Evolutionary conservation across 1,140 invertebrate genomes (phyloP).

Genomic region (Ganaspis sp.): DNA sequence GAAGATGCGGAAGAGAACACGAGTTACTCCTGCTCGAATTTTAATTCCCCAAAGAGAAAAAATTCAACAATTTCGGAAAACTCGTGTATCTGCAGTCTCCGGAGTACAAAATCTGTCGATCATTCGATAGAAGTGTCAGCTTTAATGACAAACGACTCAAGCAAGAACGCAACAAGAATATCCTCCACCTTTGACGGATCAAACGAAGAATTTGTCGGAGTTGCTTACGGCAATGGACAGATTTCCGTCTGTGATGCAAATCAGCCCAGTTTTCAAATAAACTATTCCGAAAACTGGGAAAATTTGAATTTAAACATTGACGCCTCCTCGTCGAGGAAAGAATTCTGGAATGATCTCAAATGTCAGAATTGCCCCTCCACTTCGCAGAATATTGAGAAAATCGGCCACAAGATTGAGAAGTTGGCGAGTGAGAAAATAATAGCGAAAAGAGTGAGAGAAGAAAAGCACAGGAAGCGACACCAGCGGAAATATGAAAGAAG

Average conservation of each 20-base stretch:
- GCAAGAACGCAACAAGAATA: slow-evolving; percentile 61
- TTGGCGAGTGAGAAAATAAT: slow-evolving; percentile 55
- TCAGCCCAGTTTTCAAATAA: slow-evolving; percentile 68
- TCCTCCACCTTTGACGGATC: slow-evolving; percentile 68
- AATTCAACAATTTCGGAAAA: slow-evolving; percentile 60
- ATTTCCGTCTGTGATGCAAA: slow-evolving; percentile 71
- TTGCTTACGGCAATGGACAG: slow-evolving; percentile 71
- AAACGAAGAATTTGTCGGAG: slow-evolving; percentile 71
- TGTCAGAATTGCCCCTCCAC: slow-evolving; percentile 71
- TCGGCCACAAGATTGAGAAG: slow-evolving; percentile 58
- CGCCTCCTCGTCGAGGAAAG: slow-evolving; percentile 61
- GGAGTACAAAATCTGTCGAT: slow-evolving; percentile 40
- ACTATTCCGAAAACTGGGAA: slow-evolving; percentile 75
- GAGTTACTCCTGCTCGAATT: slow-evolving; percentile 70
- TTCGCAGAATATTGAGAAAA: slow-evolving; percentile 64
- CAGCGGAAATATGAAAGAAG: slow-evolving; percentile 63
- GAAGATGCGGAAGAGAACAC: slow-evolving; percentile 66
- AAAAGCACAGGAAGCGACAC: slow-evolving; percentile 61
- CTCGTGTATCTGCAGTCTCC: slow-evolving; percentile 64
- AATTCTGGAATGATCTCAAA: slow-evolving; percentile 72
- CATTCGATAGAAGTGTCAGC: slow-evolving; percentile 23
- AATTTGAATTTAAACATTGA: slow-evolving; percentile 72
- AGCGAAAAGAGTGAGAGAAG: slow-evolving; percentile 54
- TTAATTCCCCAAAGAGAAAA: slow-evolving; percentile 65
- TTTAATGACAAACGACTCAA: slow-evolving; percentile 30